Conservation (phyloP, 2,888 invertebrate genomes). For the Metacarcinus magister region DNA sequence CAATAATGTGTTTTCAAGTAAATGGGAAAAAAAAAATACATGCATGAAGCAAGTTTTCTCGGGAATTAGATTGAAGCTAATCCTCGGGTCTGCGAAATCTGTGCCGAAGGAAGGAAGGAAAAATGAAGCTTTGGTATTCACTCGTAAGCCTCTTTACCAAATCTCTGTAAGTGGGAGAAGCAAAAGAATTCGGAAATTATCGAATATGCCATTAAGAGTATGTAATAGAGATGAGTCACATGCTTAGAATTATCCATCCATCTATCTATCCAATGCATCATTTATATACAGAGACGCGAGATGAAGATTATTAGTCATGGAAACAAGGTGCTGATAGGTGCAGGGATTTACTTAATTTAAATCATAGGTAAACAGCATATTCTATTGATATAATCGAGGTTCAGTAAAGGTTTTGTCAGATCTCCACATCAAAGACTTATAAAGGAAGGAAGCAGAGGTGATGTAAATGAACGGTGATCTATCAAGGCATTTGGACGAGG, state of each 20-base stretch:
- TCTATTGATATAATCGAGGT: neutral
- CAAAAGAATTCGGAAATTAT: neutral
- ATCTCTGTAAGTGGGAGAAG: neutral
- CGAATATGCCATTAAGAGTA: neutral
- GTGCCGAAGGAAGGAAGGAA: neutral
- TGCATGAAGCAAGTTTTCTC: neutral
- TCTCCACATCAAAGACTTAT: neutral
- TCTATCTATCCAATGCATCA: neutral
- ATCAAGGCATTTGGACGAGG: neutral
- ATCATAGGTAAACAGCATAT: neutral
- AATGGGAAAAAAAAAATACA: neutral
- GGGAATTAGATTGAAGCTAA: neutral
- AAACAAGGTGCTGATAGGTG: neutral
- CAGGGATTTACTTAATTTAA: neutral
- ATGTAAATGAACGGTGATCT: neutral
- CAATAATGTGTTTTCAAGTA: too few relatives aligned
- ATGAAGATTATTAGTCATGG: neutral
- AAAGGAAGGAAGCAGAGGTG: neutral
- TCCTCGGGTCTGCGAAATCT: neutral
- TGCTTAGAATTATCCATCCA: neutral
- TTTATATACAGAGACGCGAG: neutral
- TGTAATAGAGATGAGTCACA: neutral
- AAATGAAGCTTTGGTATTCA: neutral
- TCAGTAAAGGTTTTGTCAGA: neutral
- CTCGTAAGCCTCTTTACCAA: neutral